These are phyloP conservation scores for Magallana ariakensis DNA, from an alignment of 1,140 invertebrate genomes.

Conservation along the genomic window DNA sequence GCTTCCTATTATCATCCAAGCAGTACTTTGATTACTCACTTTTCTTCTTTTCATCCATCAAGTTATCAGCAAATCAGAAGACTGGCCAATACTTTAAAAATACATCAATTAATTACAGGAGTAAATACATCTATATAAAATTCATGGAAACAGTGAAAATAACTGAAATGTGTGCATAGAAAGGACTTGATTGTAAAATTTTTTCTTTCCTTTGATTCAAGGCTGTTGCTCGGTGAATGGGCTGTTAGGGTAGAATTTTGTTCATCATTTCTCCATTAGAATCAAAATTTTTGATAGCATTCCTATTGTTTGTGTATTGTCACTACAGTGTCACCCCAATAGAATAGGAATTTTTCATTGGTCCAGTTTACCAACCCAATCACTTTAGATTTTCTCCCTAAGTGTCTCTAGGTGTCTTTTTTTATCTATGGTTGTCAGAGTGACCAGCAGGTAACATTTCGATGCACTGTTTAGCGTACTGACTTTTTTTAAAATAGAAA, in stretches of 20 bases:
- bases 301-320: background rate
- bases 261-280: background rate
- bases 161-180: slow-evolving; percentile 36
- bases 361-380: background rate
- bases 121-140: no score
- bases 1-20: background rate
- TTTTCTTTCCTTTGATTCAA: background rate
- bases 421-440: no score
- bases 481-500: background rate
- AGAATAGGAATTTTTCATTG: background rate
- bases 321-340: background rate
- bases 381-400: background rate
- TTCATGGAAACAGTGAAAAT: background rate
- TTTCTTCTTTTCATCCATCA: no score
- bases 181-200: background rate
- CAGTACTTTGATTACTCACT: no score
- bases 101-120: no score
- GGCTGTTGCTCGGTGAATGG: slow-evolving; percentile 34
- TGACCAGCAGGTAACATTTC: background rate
- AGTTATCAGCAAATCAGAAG: no score
- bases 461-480: background rate
- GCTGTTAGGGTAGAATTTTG: background rate
- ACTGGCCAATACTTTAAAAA: no score
- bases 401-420: background rate
- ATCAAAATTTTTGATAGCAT: background rate